These are phyloP conservation scores for Cataglyphis albicans DNA, from an alignment of 2,888 invertebrate species.

Conservation along the genomic window DNA sequence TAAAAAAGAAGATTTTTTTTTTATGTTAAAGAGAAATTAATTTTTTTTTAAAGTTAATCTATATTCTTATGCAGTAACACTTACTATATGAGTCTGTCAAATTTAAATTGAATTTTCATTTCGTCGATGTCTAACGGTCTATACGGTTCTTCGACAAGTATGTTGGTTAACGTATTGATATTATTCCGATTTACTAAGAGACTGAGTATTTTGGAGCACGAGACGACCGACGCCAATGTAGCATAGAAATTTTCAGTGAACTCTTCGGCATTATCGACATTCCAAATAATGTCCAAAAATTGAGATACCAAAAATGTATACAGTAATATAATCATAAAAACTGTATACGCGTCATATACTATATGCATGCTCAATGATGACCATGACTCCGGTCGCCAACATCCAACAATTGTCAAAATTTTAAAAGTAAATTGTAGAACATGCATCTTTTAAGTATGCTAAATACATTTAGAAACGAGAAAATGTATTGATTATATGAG, in stretches of 20 bases:
- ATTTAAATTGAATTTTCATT: constrained; percentile 34
- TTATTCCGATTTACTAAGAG: constrained; percentile 7
- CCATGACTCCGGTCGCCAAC: constrained; percentile 45
- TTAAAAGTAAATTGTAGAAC: constrained; percentile 34
- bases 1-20: neutral
- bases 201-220: constrained; percentile 54
- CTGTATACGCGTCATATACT: constrained; percentile 43
- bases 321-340: constrained; percentile 32
- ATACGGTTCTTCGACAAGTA: constrained; percentile 1
- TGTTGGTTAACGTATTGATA: constrained; percentile 29
- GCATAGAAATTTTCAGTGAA: constrained; percentile 60
- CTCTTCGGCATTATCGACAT: constrained; percentile 59
- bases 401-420: constrained; percentile 48
- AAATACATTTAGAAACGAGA: neutral
- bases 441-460: constrained; percentile 1
- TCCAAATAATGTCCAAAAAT: constrained; percentile 60
- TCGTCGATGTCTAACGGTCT: constrained; percentile 18
- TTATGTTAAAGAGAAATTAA: neutral
- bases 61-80: neutral
- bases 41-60: neutral
- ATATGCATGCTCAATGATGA: neutral
- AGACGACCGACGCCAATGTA: constrained; percentile 25
- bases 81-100: constrained; percentile 37
- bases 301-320: constrained; percentile 21
- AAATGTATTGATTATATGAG: neutral